Conservation (phyloP, 2,113 vertebrate species). For the Chaetura pelagica region DNA sequence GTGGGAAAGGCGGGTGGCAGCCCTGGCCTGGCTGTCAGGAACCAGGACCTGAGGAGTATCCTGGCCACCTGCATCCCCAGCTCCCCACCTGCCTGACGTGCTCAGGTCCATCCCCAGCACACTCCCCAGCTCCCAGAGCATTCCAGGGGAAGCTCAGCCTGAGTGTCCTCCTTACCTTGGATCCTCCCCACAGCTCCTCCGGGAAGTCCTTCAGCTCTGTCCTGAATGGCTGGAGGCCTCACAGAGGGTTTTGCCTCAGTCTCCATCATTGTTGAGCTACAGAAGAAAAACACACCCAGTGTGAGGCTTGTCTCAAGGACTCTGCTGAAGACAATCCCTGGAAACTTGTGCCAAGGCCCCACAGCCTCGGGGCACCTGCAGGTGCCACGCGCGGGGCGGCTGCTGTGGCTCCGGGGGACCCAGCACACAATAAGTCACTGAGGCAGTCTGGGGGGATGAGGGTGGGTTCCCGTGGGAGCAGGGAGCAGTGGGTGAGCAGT, state of each 20-base stretch:
- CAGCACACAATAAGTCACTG: no score
- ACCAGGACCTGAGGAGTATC: no score
- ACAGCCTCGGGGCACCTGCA: neutral
- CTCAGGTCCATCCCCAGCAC: neutral
- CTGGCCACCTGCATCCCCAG: neutral
- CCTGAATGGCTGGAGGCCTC: neutral
- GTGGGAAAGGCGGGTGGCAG: accelerated
- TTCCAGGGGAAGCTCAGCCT: accelerated
- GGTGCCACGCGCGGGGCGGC: accelerated
- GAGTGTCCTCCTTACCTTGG: accelerated
- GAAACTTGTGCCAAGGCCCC: neutral
- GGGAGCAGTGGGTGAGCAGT: no score
- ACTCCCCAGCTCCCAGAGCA: neutral
- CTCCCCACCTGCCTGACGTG: neutral
- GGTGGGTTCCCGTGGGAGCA: no score
- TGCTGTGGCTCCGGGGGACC: no score
- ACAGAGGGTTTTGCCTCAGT: neutral
- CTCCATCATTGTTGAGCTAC: accelerated
- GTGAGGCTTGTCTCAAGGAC: neutral
- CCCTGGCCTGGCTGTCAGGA: accelerated
- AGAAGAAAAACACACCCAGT: neutral
- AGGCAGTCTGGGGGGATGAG: no score
- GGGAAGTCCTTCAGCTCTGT: accelerated
- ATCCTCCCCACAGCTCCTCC: neutral
- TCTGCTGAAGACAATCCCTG: neutral